These are phyloP conservation scores for Samia ricini DNA, from an alignment of 1,140 invertebrate genomes.

Conservation along the genomic window DNA sequence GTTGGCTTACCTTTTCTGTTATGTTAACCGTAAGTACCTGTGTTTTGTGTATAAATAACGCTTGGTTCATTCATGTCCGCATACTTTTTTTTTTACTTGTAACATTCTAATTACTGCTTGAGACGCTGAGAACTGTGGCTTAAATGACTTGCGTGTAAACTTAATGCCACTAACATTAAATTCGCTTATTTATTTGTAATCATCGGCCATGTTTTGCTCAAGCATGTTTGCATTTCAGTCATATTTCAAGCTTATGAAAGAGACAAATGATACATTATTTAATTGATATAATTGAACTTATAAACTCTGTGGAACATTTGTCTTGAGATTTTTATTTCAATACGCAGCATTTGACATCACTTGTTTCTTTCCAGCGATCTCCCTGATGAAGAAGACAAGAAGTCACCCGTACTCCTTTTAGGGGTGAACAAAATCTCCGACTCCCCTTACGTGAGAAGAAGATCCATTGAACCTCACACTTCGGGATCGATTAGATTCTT, in stretches of 20 bases:
- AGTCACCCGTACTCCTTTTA: slow-evolving; percentile 66
- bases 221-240: neutral
- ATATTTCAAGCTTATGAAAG: neutral
- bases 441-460: slow-evolving; percentile 58
- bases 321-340: neutral
- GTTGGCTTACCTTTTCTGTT: neutral
- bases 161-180: neutral
- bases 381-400: slow-evolving; percentile 70
- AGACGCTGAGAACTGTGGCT: too few species aligned
- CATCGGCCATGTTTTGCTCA: neutral
- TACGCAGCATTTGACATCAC: slow-evolving; percentile 9
- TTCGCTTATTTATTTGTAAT: neutral
- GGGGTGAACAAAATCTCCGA: slow-evolving; percentile 71
- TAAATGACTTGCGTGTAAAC: neutral
- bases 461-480: slow-evolving; percentile 53
- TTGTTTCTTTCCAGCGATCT: slow-evolving; percentile 61
- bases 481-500: slow-evolving; percentile 66
- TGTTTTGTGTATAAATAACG: neutral
- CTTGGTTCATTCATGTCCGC: neutral
- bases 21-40: neutral
- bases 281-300: neutral
- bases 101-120: too few species aligned
- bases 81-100: neutral
- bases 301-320: neutral
- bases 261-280: neutral